Conservation (phyloP, 2,113 vertebrate genomes). For the Benitochromis conjunctus region DNA sequence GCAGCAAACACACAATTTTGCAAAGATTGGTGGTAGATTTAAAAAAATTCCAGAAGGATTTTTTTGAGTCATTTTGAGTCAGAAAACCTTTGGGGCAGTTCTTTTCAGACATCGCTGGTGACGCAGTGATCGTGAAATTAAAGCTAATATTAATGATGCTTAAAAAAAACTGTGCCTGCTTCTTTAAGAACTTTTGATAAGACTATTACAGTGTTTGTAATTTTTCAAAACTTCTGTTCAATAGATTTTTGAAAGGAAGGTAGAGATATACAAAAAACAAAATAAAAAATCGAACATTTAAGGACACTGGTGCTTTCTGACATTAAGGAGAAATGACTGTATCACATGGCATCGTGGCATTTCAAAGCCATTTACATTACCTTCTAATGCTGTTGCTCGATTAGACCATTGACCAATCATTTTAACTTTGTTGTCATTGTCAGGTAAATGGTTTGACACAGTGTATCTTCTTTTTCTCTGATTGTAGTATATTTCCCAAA, state of each 20-base stretch:
- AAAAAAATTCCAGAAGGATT: background rate
- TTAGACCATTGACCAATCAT: background rate
- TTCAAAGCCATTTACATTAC: background rate
- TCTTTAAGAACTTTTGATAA: background rate
- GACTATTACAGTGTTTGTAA: background rate
- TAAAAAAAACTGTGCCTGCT: background rate
- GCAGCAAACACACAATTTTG: background rate
- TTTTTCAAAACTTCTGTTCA: background rate
- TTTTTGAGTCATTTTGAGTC: background rate
- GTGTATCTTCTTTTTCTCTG: background rate
- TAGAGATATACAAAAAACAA: no score
- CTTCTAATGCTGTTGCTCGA: background rate
- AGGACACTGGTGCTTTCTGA: background rate
- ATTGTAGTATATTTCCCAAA: background rate
- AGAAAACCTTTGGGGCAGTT: background rate
- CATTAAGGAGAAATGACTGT: background rate
- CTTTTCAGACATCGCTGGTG: background rate
- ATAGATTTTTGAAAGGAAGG: background rate
- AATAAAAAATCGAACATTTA: background rate
- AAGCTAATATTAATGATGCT: background rate
- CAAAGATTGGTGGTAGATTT: background rate
- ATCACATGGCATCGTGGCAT: background rate
- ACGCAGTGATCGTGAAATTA: rapidly evolving
- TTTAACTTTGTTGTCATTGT: background rate
- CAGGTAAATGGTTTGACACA: background rate